A percentile compares a stretch with the other conserved stretches of the same genome.
Conservation (phyloP, 1,140 invertebrate genomes). For the Paraescarpia echinospica region DNA sequence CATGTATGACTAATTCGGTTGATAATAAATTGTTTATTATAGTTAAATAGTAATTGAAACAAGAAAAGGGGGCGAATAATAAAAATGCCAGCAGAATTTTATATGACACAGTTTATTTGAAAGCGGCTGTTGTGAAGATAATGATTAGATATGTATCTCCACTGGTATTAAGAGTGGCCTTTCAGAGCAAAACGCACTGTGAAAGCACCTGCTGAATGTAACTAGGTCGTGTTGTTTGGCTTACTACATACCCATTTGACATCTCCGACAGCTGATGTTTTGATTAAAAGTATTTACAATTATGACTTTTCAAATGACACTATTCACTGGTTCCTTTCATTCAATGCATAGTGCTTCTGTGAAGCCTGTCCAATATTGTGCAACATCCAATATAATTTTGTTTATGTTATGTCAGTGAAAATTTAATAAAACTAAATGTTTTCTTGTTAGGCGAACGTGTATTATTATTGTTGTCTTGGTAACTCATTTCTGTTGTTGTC, state of each 20-base stretch:
- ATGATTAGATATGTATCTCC: not conserved
- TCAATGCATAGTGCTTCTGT: not conserved
- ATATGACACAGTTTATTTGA: not conserved
- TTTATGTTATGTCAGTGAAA: not conserved
- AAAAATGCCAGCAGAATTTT: not conserved
- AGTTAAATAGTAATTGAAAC: not conserved
- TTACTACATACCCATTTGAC: not conserved
- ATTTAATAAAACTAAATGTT: not conserved
- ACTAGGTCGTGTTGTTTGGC: not conserved
- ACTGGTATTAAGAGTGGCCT: not conserved
- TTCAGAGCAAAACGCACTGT: not conserved
- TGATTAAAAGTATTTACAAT: not conserved
- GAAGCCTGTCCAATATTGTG: not conserved
- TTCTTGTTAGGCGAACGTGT: not conserved
- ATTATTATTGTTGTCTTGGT: not conserved
- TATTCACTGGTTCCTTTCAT: not conserved
- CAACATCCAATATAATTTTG: not conserved
- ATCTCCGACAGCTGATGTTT: not conserved
- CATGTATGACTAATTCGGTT: not conserved
- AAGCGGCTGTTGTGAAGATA: not conserved
- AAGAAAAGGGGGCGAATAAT: not conserved
- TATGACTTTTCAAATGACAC: not conserved
- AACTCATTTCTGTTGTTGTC: not conserved
- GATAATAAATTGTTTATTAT: not conserved
- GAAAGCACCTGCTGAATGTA: not conserved